phyloP scores from a whole-genome alignment of 1,140 invertebrate genomes.

The Bombus picipes region DNA sequence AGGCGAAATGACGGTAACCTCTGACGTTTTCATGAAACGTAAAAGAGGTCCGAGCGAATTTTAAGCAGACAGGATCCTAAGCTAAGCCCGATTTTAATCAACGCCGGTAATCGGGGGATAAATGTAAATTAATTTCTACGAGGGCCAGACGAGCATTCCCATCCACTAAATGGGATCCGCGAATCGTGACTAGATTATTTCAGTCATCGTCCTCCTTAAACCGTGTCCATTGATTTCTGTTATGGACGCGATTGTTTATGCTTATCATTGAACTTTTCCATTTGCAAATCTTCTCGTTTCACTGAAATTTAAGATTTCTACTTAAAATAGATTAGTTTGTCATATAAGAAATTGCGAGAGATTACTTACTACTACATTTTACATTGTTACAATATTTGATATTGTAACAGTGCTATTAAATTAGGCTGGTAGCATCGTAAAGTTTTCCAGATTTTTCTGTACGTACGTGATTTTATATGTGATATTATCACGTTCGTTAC shows the following conservation, averaged over 20 bases:
- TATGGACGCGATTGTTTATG: background rate
- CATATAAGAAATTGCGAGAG: too few relatives aligned
- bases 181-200: conserved; percentile 61
- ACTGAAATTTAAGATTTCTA: too few relatives aligned
- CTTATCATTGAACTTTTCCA: background rate
- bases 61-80: conserved; percentile 19
- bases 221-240: conserved; percentile 21
- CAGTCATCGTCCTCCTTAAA: conserved; percentile 6
- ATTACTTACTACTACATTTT: too few relatives aligned
- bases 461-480: too few relatives aligned
- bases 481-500: too few relatives aligned
- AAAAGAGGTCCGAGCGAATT: conserved; percentile 13
- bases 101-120: conserved; percentile 70
- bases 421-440: too few relatives aligned
- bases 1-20: background rate
- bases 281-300: too few relatives aligned
- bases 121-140: conserved; percentile 73
- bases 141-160: conserved; percentile 48
- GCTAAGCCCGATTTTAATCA: conserved; percentile 70
- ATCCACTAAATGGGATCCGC: conserved; percentile 59
- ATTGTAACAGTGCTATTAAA: too few relatives aligned
- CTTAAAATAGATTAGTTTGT: too few relatives aligned
- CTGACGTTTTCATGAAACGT: background rate
- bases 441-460: too few relatives aligned
- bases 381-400: too few relatives aligned